These are phyloP conservation scores for Tangara arthus DNA, from an alignment of 2,797 vertebrate species.

Conservation along the genomic window DNA sequence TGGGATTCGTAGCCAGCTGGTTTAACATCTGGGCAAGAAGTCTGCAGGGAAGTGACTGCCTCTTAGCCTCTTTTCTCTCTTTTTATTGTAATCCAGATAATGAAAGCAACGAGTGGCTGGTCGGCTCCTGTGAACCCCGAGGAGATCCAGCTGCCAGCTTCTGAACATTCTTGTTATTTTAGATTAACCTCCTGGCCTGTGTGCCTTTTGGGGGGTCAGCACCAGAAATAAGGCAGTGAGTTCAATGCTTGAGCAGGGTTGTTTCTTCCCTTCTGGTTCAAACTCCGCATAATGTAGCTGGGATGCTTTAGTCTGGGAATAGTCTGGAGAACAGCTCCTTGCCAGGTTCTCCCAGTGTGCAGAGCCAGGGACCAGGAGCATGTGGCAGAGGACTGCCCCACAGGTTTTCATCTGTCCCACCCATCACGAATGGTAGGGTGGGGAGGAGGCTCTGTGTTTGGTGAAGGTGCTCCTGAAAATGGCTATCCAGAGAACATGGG, in stretches of 20 bases:
- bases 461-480: not conserved
- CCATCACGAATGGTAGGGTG: not conserved
- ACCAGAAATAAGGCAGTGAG: not conserved
- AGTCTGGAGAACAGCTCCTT: not conserved
- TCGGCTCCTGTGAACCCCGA: not conserved
- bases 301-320: not conserved
- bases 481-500: not conserved
- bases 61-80: not conserved
- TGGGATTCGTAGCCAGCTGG: not conserved
- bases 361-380: not conserved
- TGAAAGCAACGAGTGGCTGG: not conserved
- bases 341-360: not conserved
- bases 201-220: not conserved
- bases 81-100: constrained; percentile 45
- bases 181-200: constrained; percentile 6
- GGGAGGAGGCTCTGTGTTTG: not conserved
- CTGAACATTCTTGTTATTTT: constrained; percentile 19
- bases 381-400: not conserved
- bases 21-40: not conserved
- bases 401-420: not conserved
- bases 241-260: not conserved
- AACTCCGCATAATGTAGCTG: not conserved
- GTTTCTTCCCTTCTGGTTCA: not conserved
- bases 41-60: not conserved
- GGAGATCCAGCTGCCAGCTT: not conserved